Base-by-base conservation (phyloP, 2,113 vertebrate genomes). In the Mobula hypostoma region DNA sequence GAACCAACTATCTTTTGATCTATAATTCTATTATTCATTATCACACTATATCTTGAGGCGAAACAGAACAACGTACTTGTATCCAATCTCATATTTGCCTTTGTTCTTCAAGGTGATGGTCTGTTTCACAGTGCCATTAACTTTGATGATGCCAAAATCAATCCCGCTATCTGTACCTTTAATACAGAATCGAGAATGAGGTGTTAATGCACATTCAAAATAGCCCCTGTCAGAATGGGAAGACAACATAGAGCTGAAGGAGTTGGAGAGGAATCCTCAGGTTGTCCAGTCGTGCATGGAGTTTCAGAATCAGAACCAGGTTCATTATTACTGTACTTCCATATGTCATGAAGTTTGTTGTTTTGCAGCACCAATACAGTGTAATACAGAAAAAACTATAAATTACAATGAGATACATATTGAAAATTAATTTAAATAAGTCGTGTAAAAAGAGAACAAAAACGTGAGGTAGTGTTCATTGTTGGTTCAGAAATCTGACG, bases 11-110 rank as follows among this genome's bases (percentile, higher is more conserved):
- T 17, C 36, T 40, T 48, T 85, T 24, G 56, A 85, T 58, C 24
- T 61, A 24, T 66, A 32, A 17, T n/a, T 58, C 24, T 61, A 56
- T 66, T 32, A 17, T 15, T 61, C 29, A 32, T 32, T 27, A 32
- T 66, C 6, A 66, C 7, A 32, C 85, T 40, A 27, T 87, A 11
- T 56, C n/a, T 90, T 90, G 80, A 83, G 80, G 4, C n/a, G n/a
- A 88, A 88, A 66, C 4, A 66, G 15, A 61, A 90, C 63, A 17
- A 90, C 66, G 6, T 95, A 99, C 99, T 96, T 98, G 97, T 96
- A 99, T 0, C 94, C 94, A 58, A 98, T 97, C 95, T 98, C 96
- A 0, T 98, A 98, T 96, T 98, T 97, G 76, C 98, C 98, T 94
- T 97, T 98, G 96, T 99, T 99, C 95, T 97, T 98, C 95, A 99